Evolutionary conservation across 2,888 invertebrate genomes (phyloP).

Genomic region (Folsomia candida): DNA sequence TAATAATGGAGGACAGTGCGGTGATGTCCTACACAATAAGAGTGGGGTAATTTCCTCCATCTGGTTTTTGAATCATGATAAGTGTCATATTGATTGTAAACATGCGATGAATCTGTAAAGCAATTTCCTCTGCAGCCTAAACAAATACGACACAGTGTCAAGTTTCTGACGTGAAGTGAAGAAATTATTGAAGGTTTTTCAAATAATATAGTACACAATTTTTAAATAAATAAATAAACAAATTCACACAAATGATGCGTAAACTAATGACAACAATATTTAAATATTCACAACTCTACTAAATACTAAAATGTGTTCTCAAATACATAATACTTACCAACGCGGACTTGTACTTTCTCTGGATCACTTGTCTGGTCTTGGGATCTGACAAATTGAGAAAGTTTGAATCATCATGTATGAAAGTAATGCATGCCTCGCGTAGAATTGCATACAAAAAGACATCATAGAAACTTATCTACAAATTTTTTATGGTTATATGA

Average conservation of each 20-base stretch:
- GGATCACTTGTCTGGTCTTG: slow-evolving; percentile 92
- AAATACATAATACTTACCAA: slow-evolving; percentile 72
- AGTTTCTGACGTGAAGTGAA: no score
- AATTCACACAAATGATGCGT: no score
- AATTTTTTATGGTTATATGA: slow-evolving; percentile 25
- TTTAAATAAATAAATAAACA: neutral
- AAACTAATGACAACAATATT: neutral
- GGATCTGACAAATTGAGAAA: slow-evolving; percentile 73
- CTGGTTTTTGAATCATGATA: slow-evolving; percentile 51
- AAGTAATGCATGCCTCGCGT: neutral
- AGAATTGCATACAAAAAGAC: neutral
- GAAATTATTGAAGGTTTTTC: no score
- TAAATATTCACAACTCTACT: neutral
- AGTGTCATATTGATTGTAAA: slow-evolving; percentile 69
- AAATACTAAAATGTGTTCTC: neutral
- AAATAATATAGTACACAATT: neutral
- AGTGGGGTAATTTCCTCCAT: no score
- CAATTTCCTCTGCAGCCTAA: slow-evolving; percentile 70
- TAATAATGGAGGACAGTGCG: no score
- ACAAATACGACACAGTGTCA: no score
- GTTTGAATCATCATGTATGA: slow-evolving; percentile 9
- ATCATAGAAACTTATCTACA: no score
- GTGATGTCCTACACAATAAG: no score
- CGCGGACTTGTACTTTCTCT: slow-evolving; percentile 94
- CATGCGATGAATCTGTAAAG: slow-evolving; percentile 74